A percentile compares a stretch with the other conserved stretches of the same genome.
phyloP scores from a whole-genome alignment of 2,888 invertebrate genomes.

The Plagodis dolabraria region DNA sequence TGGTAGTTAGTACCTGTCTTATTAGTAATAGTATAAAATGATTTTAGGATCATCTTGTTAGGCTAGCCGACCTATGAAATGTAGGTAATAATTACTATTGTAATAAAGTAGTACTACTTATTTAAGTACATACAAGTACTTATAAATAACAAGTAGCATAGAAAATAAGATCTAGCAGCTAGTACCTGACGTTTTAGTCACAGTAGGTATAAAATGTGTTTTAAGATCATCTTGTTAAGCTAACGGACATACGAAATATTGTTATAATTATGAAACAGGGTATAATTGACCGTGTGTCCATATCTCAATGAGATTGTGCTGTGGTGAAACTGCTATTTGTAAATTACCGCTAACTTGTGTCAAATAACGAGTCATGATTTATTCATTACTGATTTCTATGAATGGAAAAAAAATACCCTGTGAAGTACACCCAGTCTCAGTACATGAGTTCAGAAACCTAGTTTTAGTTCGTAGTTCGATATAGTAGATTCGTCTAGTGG shows the following conservation, averaged over 20 bases:
- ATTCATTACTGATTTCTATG: conserved; percentile 28
- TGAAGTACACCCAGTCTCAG: not conserved
- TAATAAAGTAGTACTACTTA: too few species aligned
- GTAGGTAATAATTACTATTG: too few species aligned
- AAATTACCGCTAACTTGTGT: conserved; percentile 17
- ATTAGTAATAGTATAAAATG: too few species aligned
- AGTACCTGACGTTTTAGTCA: too few species aligned
- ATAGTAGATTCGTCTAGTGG: too few species aligned
- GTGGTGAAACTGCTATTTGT: not conserved
- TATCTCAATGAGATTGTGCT: conserved; percentile 6
- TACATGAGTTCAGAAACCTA: not conserved
- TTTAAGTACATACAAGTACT: too few species aligned
- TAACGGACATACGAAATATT: not conserved
- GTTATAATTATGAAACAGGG: conserved; percentile 1
- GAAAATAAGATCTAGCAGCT: too few species aligned
- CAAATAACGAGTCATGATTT: conserved; percentile 31
- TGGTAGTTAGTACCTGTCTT: too few species aligned
- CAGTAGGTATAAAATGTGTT: too few species aligned
- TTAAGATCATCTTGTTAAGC: not conserved
- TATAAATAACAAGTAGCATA: too few species aligned
- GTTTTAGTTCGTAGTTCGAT: not conserved
- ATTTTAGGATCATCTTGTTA: too few species aligned
- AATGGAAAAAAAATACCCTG: conserved; percentile 21
- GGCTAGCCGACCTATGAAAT: too few species aligned
- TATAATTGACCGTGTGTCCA: conserved; percentile 9